Percentiles rank a stretch among this genome's conserved stretches.
phyloP scores from a whole-genome alignment of 2,888 invertebrate species.

The Heteromyza rotundicornis region DNA sequence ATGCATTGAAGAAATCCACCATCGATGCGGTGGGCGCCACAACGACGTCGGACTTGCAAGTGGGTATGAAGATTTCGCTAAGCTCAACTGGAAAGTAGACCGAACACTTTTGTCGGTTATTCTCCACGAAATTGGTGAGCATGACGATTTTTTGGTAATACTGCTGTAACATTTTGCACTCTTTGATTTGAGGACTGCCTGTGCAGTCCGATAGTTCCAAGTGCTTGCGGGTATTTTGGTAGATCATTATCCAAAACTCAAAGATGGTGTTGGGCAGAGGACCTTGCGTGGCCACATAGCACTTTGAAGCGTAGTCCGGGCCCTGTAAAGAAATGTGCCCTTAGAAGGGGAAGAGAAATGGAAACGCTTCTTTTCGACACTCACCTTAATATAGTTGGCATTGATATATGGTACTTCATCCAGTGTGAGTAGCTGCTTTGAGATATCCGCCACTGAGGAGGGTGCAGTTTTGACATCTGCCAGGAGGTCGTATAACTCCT shows the following conservation, averaged over 20 bases:
- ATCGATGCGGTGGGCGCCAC: slow-evolving; percentile 25
- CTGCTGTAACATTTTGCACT: slow-evolving; percentile 58
- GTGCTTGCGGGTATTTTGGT: slow-evolving; percentile 64
- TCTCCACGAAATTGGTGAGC: slow-evolving; percentile 89
- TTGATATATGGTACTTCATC: slow-evolving; percentile 77
- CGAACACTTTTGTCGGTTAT: slow-evolving; percentile 85
- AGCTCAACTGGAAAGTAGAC: slow-evolving; percentile 78
- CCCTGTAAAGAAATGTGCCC: slow-evolving; percentile 70
- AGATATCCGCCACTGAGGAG: neutral
- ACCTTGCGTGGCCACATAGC: slow-evolving; percentile 92
- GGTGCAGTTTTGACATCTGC: neutral
- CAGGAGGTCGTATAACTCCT: slow-evolving; percentile 36
- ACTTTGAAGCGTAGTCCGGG: slow-evolving; percentile 83
- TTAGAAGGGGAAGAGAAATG: neutral
- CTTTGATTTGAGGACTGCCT: slow-evolving; percentile 46
- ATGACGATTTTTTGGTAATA: slow-evolving; percentile 74
- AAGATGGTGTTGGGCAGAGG: slow-evolving; percentile 87
- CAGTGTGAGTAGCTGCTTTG: slow-evolving; percentile 64
- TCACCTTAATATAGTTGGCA: slow-evolving; percentile 90
- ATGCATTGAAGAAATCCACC: slow-evolving; percentile 29
- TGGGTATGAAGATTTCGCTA: slow-evolving; percentile 63
- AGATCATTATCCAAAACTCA: slow-evolving; percentile 91
- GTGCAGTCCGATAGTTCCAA: slow-evolving; percentile 46
- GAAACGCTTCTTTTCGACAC: slow-evolving; percentile 26
- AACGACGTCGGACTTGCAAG: slow-evolving; percentile 48